These are phyloP conservation scores for Paralichthys olivaceus DNA, from an alignment of 2,113 vertebrate species.

Conservation along the genomic window DNA sequence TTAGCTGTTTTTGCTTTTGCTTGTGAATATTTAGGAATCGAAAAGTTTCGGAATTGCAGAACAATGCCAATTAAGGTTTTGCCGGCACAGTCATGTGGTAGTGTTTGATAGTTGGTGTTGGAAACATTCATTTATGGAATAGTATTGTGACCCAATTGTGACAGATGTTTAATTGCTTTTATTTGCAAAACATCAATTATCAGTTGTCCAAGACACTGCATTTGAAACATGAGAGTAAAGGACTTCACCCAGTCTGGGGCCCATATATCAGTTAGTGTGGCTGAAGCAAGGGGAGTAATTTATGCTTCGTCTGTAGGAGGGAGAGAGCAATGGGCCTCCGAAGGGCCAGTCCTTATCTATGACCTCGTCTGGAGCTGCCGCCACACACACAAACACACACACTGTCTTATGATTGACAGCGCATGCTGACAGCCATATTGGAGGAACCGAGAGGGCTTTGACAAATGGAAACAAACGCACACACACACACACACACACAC, in stretches of 20 bases:
- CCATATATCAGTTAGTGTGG: slow-evolving; percentile 61
- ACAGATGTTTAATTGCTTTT: background rate
- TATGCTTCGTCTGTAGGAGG: slow-evolving; percentile 69
- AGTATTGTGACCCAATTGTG: background rate
- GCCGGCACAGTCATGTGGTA: too few species aligned
- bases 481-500: slow-evolving; percentile 16
- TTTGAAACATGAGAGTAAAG: slow-evolving; percentile 26
- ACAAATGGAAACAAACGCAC: slow-evolving; percentile 63
- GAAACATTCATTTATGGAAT: background rate
- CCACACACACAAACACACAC: slow-evolving; percentile 30
- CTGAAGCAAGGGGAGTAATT: slow-evolving; percentile 68
- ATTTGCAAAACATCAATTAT: background rate
- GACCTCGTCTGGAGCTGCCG: slow-evolving; percentile 68
- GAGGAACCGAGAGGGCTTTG: slow-evolving; percentile 54
- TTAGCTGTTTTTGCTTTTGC: background rate
- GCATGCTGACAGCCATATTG: slow-evolving; percentile 65
- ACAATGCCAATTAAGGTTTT: too few species aligned
- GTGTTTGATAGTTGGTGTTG: background rate
- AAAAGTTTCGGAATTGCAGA: too few species aligned
- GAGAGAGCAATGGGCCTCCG: slow-evolving; percentile 71
- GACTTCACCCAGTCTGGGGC: slow-evolving; percentile 11
- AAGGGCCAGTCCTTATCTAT: slow-evolving; percentile 69
- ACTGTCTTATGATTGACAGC: slow-evolving; percentile 68
- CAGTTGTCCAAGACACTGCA: background rate
- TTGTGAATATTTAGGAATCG: too few species aligned